Percentiles rank a stretch among this genome's conserved stretches.
Evolutionary conservation across 2,797 vertebrate species (phyloP).

Genomic region (Cottoperca gobio): DNA sequence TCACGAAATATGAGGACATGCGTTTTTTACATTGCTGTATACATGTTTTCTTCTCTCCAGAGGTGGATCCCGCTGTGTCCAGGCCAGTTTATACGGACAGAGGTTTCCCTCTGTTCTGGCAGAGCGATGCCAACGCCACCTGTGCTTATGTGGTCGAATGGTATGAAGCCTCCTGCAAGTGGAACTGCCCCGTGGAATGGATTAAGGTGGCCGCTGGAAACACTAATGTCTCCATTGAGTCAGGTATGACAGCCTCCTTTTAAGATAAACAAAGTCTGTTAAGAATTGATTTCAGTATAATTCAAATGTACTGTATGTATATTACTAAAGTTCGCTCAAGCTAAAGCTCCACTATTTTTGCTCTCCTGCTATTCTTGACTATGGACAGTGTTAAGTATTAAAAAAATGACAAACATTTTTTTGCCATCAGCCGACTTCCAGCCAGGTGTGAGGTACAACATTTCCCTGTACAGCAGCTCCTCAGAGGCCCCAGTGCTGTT

Average conservation of each 20-base stretch:
- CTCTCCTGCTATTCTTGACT: not conserved
- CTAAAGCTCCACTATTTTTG: not conserved
- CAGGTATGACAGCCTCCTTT: slow-evolving; percentile 66
- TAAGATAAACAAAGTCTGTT: not conserved
- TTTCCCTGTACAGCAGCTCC: slow-evolving; percentile 81
- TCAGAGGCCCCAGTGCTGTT: slow-evolving; percentile 68
- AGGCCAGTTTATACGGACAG: slow-evolving; percentile 40
- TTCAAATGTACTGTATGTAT: not conserved
- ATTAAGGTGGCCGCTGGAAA: slow-evolving; percentile 65
- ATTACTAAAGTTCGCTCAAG: not conserved
- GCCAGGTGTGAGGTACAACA: slow-evolving; percentile 79
- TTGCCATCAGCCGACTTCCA: slow-evolving; percentile 71
- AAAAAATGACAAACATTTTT: not conserved
- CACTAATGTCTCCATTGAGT: slow-evolving; percentile 67
- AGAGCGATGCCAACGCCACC: slow-evolving; percentile 58
- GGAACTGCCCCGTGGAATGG: slow-evolving; percentile 79
- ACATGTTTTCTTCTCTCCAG: slow-evolving; percentile 48
- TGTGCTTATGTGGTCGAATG: slow-evolving; percentile 82
- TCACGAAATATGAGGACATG: not conserved
- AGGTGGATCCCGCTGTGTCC: slow-evolving; percentile 47
- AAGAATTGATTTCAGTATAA: slow-evolving; percentile 16
- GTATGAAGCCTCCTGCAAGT: slow-evolving; percentile 64
- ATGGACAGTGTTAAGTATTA: not conserved
- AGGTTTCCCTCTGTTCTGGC: slow-evolving; percentile 80
- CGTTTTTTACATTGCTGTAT: not conserved